Evolutionary conservation across 2,888 invertebrate species (phyloP), one percentile per base, ranked within the genome.

Genomic region (Andrena camellia): DNA sequence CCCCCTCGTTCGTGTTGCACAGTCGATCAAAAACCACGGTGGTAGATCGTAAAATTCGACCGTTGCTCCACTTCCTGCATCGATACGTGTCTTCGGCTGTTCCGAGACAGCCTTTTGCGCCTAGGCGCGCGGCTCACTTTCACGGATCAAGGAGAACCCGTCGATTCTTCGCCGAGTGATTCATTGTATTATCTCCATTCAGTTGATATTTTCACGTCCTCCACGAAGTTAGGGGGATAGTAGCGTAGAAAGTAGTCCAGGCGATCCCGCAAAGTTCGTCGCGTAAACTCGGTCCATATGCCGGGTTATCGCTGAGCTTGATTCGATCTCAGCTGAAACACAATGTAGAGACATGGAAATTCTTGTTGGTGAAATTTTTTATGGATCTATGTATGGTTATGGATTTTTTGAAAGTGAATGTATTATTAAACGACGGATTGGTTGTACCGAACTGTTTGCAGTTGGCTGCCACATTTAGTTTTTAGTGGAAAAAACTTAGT

Each of bases 141-240:
- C 83, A 83, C 83, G 82, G 83, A 83, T 82, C 83, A 78, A 73
- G 83, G 82, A 78, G 82, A 82, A 73, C 82, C 82, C 74, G 82
- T 82, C 83, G 78, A 74, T 78, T 31, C 66, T n/a, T 82, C 29
- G 52, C 5, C 26, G 17, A 50, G 33, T 62, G 73, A 77, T 78
- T 71, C 74, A 54, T 82, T 69, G 62, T 74, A 67, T 67, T 77
- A 71, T 67, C 69, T 63, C 81, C 60, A 81, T 81, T 60, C 17
- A 52, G 63, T 35, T 72, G 71, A 68, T 81, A 71, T 66, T 81
- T 77, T 76, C 76, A 26, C 29, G 67, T 67, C 29, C 52, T 67
- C 57, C 50, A 42, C 59, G 60, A 66, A 69, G 29, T 23, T 62
- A n/a, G 20, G 48, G n/a, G 35, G 20, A 17, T 48, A 26, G 35